Base-by-base conservation (phyloP, 2,888 invertebrate genomes). In the Chymomyza fuscimana region DNA sequence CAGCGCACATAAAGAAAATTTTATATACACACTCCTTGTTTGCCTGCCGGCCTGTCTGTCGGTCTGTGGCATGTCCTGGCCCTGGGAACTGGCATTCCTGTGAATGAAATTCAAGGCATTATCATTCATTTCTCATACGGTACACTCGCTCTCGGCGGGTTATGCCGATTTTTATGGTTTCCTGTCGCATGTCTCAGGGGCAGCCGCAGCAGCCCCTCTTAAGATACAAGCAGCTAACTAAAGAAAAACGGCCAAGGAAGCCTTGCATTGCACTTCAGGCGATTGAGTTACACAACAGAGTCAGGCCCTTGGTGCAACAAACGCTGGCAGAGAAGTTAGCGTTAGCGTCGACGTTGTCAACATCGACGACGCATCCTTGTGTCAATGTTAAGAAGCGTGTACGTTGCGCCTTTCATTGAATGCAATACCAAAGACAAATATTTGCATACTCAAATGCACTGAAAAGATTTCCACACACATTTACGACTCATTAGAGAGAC, bases 161-260 rank as follows among this genome's bases (percentile, higher is more conserved):
- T 25, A 19, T 77, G 81, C 77, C 72, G 78, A 83, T 88, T 90
- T 90, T 79, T 90, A 90, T 87, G 90, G 90, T 83, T 90, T 90
- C 90, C 90, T 90, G 89, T 83, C 79, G 77, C 78, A 67, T 56
- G 77, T 69, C 75, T 63, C 67, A 63, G 75, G 16, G 59, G 72
- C 70, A 78, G 78, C 73, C 79, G 16, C 73, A 73, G 58, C 61
- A 70, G 60, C 60, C 60, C 60, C 60, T 59, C 32, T 60, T 60
- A 60, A 60, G 60, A 60, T 36, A 32, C 16, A 25, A n/a, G 60
- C 32, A 60, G 54, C 54, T 19, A 29, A 60, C 60, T 60, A 36
- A 60, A 60, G 60, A 69, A 72, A 79, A 77, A 80, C 77, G 65
- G 69, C 69, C 65, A 51, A 46, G 36, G 78, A 79, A 79, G 79